A percentile compares a stretch with the other conserved stretches of the same genome.
Evolutionary conservation across 2,113 vertebrate species (phyloP).

Genomic region (Oxyruncus cristatus): DNA sequence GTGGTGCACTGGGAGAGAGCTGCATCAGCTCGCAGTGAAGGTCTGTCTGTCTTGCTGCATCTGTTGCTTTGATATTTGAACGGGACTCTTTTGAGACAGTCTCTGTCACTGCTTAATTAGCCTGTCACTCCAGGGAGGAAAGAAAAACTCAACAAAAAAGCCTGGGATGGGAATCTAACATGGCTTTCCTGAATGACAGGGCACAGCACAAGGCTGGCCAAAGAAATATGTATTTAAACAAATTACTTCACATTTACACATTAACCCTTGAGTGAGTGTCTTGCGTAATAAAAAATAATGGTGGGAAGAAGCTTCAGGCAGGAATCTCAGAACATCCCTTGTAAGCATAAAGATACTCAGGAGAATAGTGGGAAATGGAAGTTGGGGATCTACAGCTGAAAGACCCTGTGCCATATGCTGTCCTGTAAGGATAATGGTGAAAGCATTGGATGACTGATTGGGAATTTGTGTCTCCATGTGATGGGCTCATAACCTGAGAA

Average conservation of each 20-base stretch:
- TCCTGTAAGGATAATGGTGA: neutral
- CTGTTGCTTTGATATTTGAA: conserved; percentile 58
- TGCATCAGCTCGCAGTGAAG: neutral
- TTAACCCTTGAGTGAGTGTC: neutral
- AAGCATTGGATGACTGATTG: neutral
- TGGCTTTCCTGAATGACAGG: conserved; percentile 40
- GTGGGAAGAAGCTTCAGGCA: neutral
- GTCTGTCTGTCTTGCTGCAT: conserved; percentile 31
- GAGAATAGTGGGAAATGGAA: neutral
- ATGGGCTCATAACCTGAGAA: neutral
- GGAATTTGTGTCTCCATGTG: neutral
- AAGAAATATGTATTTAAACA: conserved; percentile 22
- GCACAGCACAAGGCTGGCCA: neutral
- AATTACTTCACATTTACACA: neutral
- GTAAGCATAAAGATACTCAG: neutral
- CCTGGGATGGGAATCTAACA: conserved; percentile 12
- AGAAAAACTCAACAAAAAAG: neutral
- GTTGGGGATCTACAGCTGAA: neutral
- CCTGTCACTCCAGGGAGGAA: conserved; percentile 6
- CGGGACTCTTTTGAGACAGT: conserved; percentile 27
- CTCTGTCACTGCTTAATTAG: conserved; percentile 52
- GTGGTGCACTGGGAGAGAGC: neutral
- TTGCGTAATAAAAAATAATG: neutral
- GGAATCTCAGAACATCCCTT: neutral
- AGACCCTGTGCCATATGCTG: neutral